Conservation (phyloP, 2,113 vertebrate species). For the Scophthalmus maximus region DNA sequence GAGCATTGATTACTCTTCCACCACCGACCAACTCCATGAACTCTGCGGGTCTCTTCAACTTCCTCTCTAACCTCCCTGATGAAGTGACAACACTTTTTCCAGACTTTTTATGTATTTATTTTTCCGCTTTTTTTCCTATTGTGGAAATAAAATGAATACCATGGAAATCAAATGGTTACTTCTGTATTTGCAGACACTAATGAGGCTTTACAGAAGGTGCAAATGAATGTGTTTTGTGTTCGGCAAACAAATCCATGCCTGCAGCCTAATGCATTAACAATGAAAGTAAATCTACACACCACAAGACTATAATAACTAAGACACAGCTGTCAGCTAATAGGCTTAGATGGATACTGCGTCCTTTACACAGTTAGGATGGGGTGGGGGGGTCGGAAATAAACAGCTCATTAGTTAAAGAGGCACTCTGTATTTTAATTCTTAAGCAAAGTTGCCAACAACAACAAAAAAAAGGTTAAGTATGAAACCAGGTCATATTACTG, state of each 20-base stretch:
- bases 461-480: not conserved
- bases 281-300: constrained; percentile 23
- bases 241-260: not conserved
- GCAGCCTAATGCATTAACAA: constrained; percentile 7
- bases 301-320: constrained; percentile 36
- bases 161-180: too few relatives aligned
- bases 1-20: too few relatives aligned
- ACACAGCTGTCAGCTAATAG: constrained; percentile 64
- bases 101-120: too few relatives aligned
- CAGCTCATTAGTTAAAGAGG: constrained; percentile 1
- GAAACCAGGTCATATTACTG: constrained; percentile 25
- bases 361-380: constrained; percentile 23
- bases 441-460: not conserved
- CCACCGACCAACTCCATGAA: too few relatives aligned
- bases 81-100: too few relatives aligned
- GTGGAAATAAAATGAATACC: too few relatives aligned
- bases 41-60: too few relatives aligned
- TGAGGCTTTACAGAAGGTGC: not conserved
- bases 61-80: too few relatives aligned
- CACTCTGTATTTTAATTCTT: not conserved
- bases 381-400: constrained; percentile 13
- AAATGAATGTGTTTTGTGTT: not conserved
- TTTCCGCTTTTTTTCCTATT: too few relatives aligned
- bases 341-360: constrained; percentile 51
- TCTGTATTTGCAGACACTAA: not conserved